Conservation (phyloP, 2,888 invertebrate species). For the Cosmorhoe ocellata region DNA sequence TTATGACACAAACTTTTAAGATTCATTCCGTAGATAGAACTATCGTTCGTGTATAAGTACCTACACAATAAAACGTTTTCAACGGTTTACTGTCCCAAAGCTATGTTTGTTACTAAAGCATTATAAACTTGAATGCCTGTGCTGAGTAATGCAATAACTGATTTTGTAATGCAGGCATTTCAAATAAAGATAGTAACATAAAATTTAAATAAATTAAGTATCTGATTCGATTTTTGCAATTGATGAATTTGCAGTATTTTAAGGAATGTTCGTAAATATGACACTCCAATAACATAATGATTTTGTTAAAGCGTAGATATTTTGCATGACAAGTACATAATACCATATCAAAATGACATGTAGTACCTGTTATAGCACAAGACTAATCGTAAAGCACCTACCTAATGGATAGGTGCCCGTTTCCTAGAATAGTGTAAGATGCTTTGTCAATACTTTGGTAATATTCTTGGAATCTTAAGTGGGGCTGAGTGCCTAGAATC, state of each 20-base stretch:
- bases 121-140: constrained; percentile 10
- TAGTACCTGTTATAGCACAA: constrained; percentile 9
- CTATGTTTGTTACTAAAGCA: constrained; percentile 12
- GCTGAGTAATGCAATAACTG: not conserved
- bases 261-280: not conserved
- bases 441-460: constrained; percentile 35
- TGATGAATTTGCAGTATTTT: not conserved
- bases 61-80: constrained; percentile 30
- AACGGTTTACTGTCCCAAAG: constrained; percentile 25
- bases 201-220: not conserved
- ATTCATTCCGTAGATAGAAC: constrained; percentile 46
- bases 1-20: constrained; percentile 59
- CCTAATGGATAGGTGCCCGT: constrained; percentile 25
- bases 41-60: constrained; percentile 37
- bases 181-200: too few species aligned
- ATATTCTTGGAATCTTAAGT: constrained; percentile 35
- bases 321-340: not conserved
- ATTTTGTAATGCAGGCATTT: too few species aligned
- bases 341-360: constrained; percentile 6
- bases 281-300: not conserved
- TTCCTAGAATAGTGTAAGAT: constrained; percentile 35
- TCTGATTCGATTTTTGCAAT: not conserved
- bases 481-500: constrained; percentile 7
- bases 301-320: not conserved
- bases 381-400: constrained; percentile 22